A percentile compares a stretch with the other conserved stretches of the same genome.
Evolutionary conservation across 2,797 vertebrate species (phyloP).

Genomic region (Tinamus major): DNA sequence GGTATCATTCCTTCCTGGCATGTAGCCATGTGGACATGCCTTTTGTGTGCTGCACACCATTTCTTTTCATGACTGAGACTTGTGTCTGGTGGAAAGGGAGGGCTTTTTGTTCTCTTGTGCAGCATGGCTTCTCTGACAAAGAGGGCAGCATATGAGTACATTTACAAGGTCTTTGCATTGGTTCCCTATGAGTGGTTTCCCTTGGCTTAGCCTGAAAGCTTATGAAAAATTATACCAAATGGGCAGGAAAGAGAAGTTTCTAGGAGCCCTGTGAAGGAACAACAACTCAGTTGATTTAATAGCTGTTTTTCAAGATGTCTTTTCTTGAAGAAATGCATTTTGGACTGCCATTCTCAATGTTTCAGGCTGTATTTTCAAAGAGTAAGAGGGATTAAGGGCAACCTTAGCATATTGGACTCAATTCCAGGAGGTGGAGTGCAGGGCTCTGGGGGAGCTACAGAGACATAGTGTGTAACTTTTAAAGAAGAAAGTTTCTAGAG

Average conservation of each 20-base stretch:
- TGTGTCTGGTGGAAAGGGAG: neutral
- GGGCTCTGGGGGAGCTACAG: neutral
- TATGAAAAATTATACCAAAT: neutral
- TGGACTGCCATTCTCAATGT: neutral
- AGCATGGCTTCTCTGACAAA: neutral
- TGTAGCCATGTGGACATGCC: neutral
- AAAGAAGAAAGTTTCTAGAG: neutral
- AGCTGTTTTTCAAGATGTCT: neutral
- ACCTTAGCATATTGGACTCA: neutral
- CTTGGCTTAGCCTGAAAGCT: neutral
- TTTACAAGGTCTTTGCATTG: neutral
- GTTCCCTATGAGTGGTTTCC: neutral
- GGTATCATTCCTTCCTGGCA: neutral
- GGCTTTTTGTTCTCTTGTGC: neutral
- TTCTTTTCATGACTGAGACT: neutral
- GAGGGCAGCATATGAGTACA: accelerated
- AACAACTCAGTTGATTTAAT: neutral
- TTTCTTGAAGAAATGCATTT: neutral
- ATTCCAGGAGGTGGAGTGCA: neutral
- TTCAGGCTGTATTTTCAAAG: neutral
- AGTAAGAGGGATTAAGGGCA: neutral
- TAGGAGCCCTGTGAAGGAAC: neutral
- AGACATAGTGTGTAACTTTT: neutral
- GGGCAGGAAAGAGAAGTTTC: neutral
- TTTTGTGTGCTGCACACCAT: neutral